Percentiles rank a stretch among this genome's conserved stretches.
These are phyloP conservation scores for Sinocyclocheilus rhinocerous DNA, from an alignment of 2,113 vertebrate species.

Conservation along the genomic window DNA sequence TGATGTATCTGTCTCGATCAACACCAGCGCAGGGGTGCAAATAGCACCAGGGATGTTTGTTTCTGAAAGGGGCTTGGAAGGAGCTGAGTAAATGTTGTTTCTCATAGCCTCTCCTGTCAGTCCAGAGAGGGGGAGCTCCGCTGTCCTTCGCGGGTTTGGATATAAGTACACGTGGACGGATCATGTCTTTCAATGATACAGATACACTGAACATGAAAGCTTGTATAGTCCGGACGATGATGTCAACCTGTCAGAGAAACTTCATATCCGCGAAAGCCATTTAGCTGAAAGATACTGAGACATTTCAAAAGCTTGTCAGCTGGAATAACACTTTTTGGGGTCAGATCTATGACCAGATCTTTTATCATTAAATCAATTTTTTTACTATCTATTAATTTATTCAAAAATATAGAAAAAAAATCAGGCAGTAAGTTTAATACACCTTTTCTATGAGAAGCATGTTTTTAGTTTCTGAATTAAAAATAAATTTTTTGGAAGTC, in stretches of 20 bases:
- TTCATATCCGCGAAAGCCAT: constrained; percentile 2
- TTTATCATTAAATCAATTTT: background rate
- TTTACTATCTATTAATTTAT: background rate
- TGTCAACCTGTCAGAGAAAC: constrained; percentile 30
- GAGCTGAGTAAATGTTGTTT: constrained; percentile 63
- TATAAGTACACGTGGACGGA: constrained; percentile 30
- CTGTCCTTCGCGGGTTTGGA: background rate
- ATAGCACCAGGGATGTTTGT: constrained; percentile 66
- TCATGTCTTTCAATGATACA: constrained; percentile 24
- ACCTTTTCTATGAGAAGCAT: too few species aligned
- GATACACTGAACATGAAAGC: constrained; percentile 18
- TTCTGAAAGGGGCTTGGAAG: constrained; percentile 53
- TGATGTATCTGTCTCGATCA: constrained; percentile 60
- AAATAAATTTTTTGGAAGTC: too few species aligned
- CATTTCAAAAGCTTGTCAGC: constrained; percentile 6
- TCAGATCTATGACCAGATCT: background rate
- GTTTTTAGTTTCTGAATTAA: too few species aligned
- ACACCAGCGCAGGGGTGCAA: constrained; percentile 61
- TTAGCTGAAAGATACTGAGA: constrained; percentile 18
- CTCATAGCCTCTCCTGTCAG: constrained; percentile 58
- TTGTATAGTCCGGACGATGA: constrained; percentile 10
- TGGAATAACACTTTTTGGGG: background rate
- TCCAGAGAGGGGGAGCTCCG: constrained; percentile 10
- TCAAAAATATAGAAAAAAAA: too few species aligned
- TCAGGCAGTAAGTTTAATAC: too few species aligned